These are phyloP conservation scores for Pterocles gutturalis DNA, from an alignment of 2,113 vertebrate species.

Conservation along the genomic window DNA sequence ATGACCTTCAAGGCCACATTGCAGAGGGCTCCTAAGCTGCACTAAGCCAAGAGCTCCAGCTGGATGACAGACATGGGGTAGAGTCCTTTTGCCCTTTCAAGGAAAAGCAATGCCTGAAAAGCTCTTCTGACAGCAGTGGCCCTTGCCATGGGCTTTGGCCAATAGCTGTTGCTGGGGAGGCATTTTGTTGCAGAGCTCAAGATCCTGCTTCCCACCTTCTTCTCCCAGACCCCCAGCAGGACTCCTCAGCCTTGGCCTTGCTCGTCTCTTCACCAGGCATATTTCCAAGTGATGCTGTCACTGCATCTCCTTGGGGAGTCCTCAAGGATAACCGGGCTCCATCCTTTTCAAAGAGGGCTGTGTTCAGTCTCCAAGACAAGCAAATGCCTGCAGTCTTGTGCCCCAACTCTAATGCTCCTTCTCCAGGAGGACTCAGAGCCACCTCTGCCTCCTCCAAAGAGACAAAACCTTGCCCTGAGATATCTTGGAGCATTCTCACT, in stretches of 20 bases:
- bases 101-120: background rate
- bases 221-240: background rate
- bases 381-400: background rate
- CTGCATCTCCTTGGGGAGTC: background rate
- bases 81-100: background rate
- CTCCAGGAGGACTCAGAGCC: background rate
- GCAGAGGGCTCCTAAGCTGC: background rate
- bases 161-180: background rate
- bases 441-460: background rate
- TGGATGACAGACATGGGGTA: background rate
- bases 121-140: background rate
- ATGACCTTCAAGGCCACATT: background rate
- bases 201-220: background rate
- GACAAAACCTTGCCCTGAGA: background rate
- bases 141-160: background rate
- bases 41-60: background rate
- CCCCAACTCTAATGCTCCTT: background rate
- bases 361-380: background rate
- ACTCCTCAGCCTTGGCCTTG: background rate
- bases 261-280: background rate
- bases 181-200: background rate
- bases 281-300: background rate
- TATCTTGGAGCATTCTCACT: background rate
- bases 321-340: background rate
- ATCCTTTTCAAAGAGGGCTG: background rate